Base-by-base conservation (phyloP, 2,888 invertebrate genomes). In the Ochlodes sylvanus region DNA sequence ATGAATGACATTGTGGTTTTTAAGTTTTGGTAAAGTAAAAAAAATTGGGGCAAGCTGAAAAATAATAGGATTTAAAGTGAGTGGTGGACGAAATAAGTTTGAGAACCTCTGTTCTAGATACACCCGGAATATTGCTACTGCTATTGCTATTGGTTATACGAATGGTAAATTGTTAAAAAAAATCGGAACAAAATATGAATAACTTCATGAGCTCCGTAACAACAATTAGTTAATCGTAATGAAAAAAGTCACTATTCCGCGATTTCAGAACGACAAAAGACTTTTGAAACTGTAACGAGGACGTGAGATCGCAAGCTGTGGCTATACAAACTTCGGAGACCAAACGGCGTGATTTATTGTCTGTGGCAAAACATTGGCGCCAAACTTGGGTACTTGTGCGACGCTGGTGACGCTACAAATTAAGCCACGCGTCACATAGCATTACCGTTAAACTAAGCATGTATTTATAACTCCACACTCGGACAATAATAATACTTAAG, bases 281-380 rank as follows among this genome's bases (percentile, higher is more conserved):
- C 50, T 12, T 50, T 38, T 19, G 17, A 19, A 50, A 17, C 50
- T 50, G 19, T 50, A 50, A 50, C 50, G 19, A 50, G 50, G 50
- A 50, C 50, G 19, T 50, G 19, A 50, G 50, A 10, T 50, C 50
- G 12, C 56, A 63, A 63, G 56, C 55, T 56, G 32, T 42, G 44
- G 1, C 42, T 17, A 34, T 63, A 47, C 34, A 27, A 63, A 56
- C 44, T 63, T 42, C 6, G 14, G 17, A 42, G 44, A 56, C 32
- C 56, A 32, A 63, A 32, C 55, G 42, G 54, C 44, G 42, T 63
- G 42, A 63, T 63, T 63, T 63, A 63, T 63, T 19, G 63, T 63
- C 27, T 42, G 63, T 55, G 55, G 63, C 44, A 63, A 19, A 55
- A 63, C 54, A 42, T 63, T 44, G 32, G 32, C 63, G 55, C 63